A percentile compares a stretch with the other conserved stretches of the same genome.
These are phyloP conservation scores for Gobiocypris rarus DNA, from an alignment of 2,113 vertebrate genomes.

Conservation along the genomic window DNA sequence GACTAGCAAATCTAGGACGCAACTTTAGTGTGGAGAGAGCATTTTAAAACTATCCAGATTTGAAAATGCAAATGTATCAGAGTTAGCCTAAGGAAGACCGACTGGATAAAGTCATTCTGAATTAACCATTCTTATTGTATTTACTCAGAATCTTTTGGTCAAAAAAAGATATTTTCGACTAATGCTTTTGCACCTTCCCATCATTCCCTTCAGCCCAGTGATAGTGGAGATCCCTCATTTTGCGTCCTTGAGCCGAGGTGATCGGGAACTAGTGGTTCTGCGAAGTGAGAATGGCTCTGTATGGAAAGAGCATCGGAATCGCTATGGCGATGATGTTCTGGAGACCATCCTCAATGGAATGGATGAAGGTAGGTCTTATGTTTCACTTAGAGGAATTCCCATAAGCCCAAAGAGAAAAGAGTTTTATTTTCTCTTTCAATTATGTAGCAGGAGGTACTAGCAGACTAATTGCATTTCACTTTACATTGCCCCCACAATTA, in stretches of 20 bases:
- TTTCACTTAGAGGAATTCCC: neutral
- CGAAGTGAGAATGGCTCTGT: conserved; percentile 92
- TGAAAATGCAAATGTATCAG: neutral
- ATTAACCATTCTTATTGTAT: neutral
- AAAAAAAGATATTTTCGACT: neutral
- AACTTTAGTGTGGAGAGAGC: too few species aligned
- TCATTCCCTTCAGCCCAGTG: conserved; percentile 81
- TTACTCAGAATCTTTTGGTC: neutral
- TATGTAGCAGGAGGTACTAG: neutral
- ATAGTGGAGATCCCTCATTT: conserved; percentile 98
- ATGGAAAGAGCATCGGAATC: conserved; percentile 95
- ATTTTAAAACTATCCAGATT: neutral
- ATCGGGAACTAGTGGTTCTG: conserved; percentile 90
- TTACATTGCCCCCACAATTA: neutral
- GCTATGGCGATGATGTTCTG: conserved; percentile 85
- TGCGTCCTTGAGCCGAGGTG: conserved; percentile 85
- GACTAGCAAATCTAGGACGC: too few species aligned
- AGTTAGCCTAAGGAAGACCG: neutral
- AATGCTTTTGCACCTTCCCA: neutral
- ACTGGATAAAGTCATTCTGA: neutral
- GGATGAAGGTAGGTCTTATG: conserved; percentile 87
- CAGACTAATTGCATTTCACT: neutral
- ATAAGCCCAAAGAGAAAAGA: neutral
- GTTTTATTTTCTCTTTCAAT: neutral
- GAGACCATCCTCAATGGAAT: conserved; percentile 93